Evolutionary conservation across 2,797 vertebrate species (phyloP), one percentile per base, ranked within the genome.

Genomic region (Adelosebastes latens): DNA sequence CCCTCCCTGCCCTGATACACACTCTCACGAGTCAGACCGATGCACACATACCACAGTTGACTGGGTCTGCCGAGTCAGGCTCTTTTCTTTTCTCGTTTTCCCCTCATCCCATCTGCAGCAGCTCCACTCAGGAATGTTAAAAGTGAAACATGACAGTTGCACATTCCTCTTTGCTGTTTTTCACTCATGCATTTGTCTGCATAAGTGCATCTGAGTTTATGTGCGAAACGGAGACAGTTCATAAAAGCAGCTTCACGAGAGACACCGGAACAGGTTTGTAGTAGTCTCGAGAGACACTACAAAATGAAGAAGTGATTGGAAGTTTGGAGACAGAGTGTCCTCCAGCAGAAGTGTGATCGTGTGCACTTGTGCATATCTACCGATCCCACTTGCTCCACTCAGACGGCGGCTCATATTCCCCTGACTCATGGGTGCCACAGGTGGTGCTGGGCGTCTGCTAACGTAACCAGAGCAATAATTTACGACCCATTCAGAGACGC

Each of bases 121-220:
- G 69, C 78, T 83, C 76, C 55, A 1, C 72, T 78, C 36, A 65
- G 81, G 80, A 89, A 84, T 83, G 74, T 58, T 32, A 24, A 82
- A 84, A 53, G 85, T 75, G 64, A 90, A 87, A 87, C 85, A 86
- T 90, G 90, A 91, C 86, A 72, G 73, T 85, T 66, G 74, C 72
- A 75, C 87, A 88, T 89, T 90, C 84, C 75, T 74, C 39, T 67
- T 25, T 77, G 39, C 59, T 60, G n/a, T 49, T 76, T 56, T 76
- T 72, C 64, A 60, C 78, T 72, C 49, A 0, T 31, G 77, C 78
- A 63, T 77, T 68, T 83, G 72, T 82, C 27, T 22, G 67, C 22
- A 16, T 34, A 34, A 53, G 69, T 22, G 56, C 36, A 20, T 69
- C 16, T 49, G 25, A 49, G 65, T 52, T 20, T 59, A 31, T 71